phyloP scores from a whole-genome alignment of 1,140 invertebrate species.

The Drosophila grimshawi region DNA sequence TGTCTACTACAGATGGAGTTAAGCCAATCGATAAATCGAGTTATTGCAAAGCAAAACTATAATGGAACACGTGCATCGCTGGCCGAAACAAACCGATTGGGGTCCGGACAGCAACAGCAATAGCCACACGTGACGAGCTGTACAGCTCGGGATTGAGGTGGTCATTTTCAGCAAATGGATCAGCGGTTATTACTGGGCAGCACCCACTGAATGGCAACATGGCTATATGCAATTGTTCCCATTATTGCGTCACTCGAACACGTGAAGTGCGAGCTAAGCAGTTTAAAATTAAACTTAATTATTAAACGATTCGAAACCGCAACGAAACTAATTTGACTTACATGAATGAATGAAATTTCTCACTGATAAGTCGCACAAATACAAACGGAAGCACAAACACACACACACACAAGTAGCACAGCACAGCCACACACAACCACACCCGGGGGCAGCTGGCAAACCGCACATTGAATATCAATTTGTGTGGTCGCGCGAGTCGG shows the following conservation, averaged over 20 bases:
- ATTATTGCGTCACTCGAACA: slow-evolving; percentile 68
- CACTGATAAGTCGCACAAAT: slow-evolving; percentile 52
- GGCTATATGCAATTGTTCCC: slow-evolving; percentile 50
- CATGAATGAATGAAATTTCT: slow-evolving; percentile 73
- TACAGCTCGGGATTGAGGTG: slow-evolving; percentile 12
- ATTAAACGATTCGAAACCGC: slow-evolving; percentile 44
- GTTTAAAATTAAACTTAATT: slow-evolving; percentile 72
- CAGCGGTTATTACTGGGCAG: slow-evolving; percentile 10
- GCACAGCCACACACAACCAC: not conserved
- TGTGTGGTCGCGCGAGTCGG: slow-evolving; percentile 49
- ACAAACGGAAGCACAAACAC: not conserved
- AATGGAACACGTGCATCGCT: slow-evolving; percentile 6
- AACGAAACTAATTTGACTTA: slow-evolving; percentile 64
- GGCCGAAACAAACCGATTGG: not conserved
- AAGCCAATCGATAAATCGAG: not conserved
- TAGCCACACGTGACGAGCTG: slow-evolving; percentile 28
- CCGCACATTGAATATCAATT: slow-evolving; percentile 54
- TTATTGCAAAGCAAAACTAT: not conserved
- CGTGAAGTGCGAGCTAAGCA: slow-evolving; percentile 57
- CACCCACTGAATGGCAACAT: slow-evolving; percentile 12
- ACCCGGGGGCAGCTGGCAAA: slow-evolving; percentile 4
- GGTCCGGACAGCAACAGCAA: slow-evolving; percentile 6
- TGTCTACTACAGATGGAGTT: not conserved
- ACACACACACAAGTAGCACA: not conserved
- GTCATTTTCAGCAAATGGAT: slow-evolving; percentile 3